A percentile compares a stretch with the other conserved stretches of the same genome.
phyloP scores from a whole-genome alignment of 2,888 invertebrate genomes.

The Blastobasis adustella region DNA sequence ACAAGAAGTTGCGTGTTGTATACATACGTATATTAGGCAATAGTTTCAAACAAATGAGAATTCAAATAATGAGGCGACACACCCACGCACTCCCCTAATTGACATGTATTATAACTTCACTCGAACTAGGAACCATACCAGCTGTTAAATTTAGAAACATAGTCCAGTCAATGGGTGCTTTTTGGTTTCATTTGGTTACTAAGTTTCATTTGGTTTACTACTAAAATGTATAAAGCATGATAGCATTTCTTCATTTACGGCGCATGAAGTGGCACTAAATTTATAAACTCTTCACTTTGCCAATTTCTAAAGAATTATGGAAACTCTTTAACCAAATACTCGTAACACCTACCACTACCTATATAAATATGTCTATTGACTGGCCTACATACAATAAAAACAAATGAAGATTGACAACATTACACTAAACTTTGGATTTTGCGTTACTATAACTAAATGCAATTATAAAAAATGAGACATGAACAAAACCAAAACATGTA shows the following conservation, averaged over 20 bases:
- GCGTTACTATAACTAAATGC: constrained; percentile 73
- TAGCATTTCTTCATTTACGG: background rate
- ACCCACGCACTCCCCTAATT: constrained; percentile 72
- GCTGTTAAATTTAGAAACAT: constrained; percentile 72
- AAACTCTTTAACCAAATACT: no score
- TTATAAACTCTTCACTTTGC: no score
- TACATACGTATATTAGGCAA: constrained; percentile 37
- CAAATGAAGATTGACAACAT: constrained; percentile 3
- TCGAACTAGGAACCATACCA: constrained; percentile 75
- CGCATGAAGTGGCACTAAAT: no score
- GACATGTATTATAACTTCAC: constrained; percentile 71
- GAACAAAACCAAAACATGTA: constrained; percentile 56
- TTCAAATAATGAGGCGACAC: constrained; percentile 59
- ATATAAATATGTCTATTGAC: no score
- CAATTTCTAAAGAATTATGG: no score
- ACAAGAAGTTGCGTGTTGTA: constrained; percentile 23
- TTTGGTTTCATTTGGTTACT: constrained; percentile 43
- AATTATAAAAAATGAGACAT: constrained; percentile 57
- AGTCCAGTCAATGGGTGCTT: constrained; percentile 47
- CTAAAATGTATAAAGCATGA: background rate
- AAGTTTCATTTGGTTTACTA: constrained; percentile 21
- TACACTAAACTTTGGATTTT: constrained; percentile 62
- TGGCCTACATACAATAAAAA: constrained; percentile 1
- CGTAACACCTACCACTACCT: no score
- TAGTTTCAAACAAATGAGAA: constrained; percentile 23